These are phyloP conservation scores for Nannobrachium achirus DNA, from an alignment of 2,113 vertebrate genomes.

Conservation along the genomic window DNA sequence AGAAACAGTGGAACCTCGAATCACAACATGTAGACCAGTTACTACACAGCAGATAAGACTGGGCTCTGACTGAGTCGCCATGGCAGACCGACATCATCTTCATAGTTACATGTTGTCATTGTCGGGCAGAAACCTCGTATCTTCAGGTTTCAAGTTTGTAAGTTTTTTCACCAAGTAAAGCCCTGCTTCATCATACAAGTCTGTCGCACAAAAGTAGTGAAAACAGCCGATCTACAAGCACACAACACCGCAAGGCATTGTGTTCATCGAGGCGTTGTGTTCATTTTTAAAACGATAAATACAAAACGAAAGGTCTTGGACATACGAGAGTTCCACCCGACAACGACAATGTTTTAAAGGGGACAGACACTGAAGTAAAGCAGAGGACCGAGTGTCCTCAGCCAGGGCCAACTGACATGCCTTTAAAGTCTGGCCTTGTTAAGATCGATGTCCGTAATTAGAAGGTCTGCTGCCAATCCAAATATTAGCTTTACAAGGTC, in stretches of 20 bases:
- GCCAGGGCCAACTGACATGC: slow-evolving; percentile 16
- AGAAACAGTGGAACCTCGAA: slow-evolving; percentile 42
- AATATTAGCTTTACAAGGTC: slow-evolving; percentile 69
- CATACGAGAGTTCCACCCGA: too few relatives aligned
- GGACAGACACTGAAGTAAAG: slow-evolving; percentile 36
- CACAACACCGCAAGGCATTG: too few relatives aligned
- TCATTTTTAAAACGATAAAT: too few relatives aligned
- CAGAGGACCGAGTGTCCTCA: slow-evolving; percentile 14
- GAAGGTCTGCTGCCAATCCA: slow-evolving; percentile 50
- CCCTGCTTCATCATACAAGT: too few relatives aligned
- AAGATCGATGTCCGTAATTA: slow-evolving; percentile 52
- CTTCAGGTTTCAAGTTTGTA: too few relatives aligned
- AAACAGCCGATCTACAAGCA: too few relatives aligned
- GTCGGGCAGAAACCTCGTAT: too few relatives aligned
- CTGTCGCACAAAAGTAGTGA: too few relatives aligned
- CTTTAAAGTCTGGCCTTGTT: slow-evolving; percentile 22
- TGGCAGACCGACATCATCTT: slow-evolving; percentile 30
- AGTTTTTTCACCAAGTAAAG: too few relatives aligned
- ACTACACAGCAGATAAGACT: slow-evolving; percentile 46
- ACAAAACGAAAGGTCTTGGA: too few relatives aligned
- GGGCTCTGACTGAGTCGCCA: slow-evolving; percentile 13
- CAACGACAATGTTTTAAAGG: slow-evolving; percentile 26
- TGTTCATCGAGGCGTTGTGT: too few relatives aligned
- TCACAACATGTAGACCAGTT: slow-evolving; percentile 28
- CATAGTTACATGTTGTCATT: too few relatives aligned